These are phyloP conservation scores for Cryptus viduatorius DNA, from an alignment of 2,888 invertebrate species.

Conservation along the genomic window DNA sequence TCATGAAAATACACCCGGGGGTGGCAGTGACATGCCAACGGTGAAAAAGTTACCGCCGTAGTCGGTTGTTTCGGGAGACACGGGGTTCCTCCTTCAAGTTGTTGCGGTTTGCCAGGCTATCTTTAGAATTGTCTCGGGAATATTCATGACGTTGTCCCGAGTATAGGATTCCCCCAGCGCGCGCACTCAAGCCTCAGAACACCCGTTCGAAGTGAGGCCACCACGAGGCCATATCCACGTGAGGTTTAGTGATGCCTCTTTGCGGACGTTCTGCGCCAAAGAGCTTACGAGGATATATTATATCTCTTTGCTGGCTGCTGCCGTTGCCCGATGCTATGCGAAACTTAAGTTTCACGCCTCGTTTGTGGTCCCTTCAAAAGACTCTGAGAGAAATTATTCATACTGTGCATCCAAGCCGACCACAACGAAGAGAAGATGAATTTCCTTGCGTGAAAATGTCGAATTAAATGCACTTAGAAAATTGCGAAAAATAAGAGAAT, in stretches of 20 bases:
- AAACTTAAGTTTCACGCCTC: conserved; percentile 44
- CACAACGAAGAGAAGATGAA: neutral
- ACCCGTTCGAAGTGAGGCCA: neutral
- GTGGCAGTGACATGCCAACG: neutral
- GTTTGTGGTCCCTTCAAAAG: conserved; percentile 35
- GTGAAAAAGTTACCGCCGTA: conserved; percentile 30
- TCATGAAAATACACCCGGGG: conserved; percentile 5
- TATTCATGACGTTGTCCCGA: conserved; percentile 36
- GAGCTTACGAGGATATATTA: conserved; percentile 21
- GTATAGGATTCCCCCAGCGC: neutral
- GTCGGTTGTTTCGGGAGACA: neutral
- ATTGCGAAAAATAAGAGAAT: too few species aligned
- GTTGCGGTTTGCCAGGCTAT: conserved; percentile 21
- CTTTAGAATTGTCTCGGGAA: conserved; percentile 37
- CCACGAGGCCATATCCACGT: conserved; percentile 7
- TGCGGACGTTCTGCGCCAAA: conserved; percentile 20
- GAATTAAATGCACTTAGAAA: neutral
- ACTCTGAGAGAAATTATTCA: conserved; percentile 17
- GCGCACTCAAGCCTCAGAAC: neutral
- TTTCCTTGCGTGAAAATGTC: neutral
- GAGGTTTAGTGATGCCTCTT: conserved; percentile 10
- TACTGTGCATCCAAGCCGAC: neutral
- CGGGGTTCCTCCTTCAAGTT: conserved; percentile 12
- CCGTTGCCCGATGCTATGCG: neutral
- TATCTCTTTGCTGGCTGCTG: neutral